These are phyloP conservation scores for Pterophyllum scalare DNA, from an alignment of 2,113 vertebrate species.

Conservation along the genomic window DNA sequence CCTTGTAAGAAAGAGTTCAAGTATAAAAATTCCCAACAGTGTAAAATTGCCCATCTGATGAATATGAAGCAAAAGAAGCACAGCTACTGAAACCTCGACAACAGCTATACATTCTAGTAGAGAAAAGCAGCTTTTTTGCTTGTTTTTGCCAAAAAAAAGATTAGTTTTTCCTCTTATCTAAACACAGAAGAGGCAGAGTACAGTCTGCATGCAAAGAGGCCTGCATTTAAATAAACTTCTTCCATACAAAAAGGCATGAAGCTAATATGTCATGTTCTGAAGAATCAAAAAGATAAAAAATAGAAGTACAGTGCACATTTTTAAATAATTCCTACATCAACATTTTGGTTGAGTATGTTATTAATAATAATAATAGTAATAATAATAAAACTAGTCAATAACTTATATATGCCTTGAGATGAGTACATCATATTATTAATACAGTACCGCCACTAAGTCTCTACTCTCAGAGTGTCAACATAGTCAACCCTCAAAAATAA, in stretches of 20 bases:
- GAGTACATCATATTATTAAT: slow-evolving; percentile 98
- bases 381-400: slow-evolving; percentile 93
- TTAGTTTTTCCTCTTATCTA: slow-evolving; percentile 76
- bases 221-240: slow-evolving; percentile 82
- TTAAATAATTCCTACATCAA: slow-evolving; percentile 97
- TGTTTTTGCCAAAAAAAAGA: slow-evolving; percentile 53
- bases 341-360: slow-evolving; percentile 97
- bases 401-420: slow-evolving; percentile 99
- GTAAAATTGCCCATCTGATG: slow-evolving; percentile 97
- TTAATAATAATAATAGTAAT: slow-evolving; percentile 92
- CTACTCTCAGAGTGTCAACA: slow-evolving; percentile 93
- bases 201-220: slow-evolving; percentile 77
- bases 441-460: slow-evolving; percentile 96
- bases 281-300: slow-evolving; percentile 83
- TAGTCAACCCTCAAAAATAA: slow-evolving; percentile 98
- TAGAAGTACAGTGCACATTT: slow-evolving; percentile 94
- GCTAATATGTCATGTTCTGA: slow-evolving; percentile 89
- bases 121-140: slow-evolving; percentile 94
- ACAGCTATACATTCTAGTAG: slow-evolving; percentile 86
- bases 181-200: slow-evolving; percentile 80
- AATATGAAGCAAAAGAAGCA: slow-evolving; percentile 93
- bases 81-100: slow-evolving; percentile 91
- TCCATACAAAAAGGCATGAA: slow-evolving; percentile 81
- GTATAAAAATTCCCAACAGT: slow-evolving; percentile 99
- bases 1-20: slow-evolving; percentile 99